phyloP scores from a whole-genome alignment of 37 sponge, comb jelly and placozoan species.

The Chondrilla cf. caribensis region DNA sequence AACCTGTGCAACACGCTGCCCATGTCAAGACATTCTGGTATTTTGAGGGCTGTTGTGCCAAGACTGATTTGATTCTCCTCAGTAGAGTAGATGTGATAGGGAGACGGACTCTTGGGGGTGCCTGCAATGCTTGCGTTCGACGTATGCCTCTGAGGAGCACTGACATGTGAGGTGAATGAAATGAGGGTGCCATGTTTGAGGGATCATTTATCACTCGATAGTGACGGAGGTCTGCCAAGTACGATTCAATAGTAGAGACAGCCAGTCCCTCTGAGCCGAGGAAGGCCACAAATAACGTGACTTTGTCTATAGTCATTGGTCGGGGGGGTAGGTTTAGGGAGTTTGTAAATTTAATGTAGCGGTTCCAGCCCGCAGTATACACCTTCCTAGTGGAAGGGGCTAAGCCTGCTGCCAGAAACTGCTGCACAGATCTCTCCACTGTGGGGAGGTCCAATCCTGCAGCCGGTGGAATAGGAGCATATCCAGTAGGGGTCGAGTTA shows the following conservation, averaged over 20 bases:
- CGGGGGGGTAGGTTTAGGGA: neutral
- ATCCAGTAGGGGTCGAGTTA: neutral
- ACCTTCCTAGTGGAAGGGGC: conserved; percentile 10
- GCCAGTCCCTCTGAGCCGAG: neutral
- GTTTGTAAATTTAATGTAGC: neutral
- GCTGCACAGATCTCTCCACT: conserved; percentile 17
- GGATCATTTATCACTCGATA: neutral
- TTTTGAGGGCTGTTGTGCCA: neutral
- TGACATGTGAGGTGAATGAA: conserved; percentile 1
- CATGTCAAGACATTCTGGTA: neutral
- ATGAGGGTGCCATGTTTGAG: neutral
- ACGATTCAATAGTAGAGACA: conserved; percentile 12
- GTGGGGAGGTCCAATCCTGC: conserved; percentile 21
- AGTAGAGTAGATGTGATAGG: neutral
- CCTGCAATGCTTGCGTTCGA: neutral
- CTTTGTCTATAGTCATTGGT: neutral
- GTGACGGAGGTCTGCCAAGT: conserved; percentile 10
- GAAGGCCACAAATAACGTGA: neutral
- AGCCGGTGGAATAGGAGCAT: neutral
- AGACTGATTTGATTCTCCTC: neutral
- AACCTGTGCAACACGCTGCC: conserved; percentile 3
- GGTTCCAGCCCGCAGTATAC: neutral
- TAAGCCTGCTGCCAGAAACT: conserved; percentile 14
- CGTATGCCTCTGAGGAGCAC: neutral
- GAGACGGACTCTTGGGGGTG: neutral